Evolutionary conservation across 2,797 vertebrate genomes (phyloP), one percentile per base, ranked within the genome.

Genomic region (Enteromius radiatus): DNA sequence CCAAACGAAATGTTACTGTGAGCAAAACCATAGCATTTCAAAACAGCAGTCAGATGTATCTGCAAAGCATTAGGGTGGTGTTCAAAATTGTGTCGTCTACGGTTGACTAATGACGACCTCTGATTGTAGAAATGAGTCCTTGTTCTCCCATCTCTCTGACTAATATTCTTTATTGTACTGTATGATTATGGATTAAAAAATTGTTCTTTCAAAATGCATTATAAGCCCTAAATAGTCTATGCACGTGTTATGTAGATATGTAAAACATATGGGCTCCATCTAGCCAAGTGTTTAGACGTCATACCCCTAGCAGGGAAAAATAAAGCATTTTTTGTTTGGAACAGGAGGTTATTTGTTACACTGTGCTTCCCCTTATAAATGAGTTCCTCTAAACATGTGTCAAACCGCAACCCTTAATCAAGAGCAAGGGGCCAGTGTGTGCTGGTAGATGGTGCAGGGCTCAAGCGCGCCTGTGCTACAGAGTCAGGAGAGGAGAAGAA

Each of bases 1-100:
- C 87, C 77, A 88, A 89, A 89, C 89, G 84, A 88, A 87, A 69
- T 8, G 87, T 88, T 88, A 81, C 78, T 84, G 81, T 71, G 76
- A 89, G 73, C 76, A 84, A 89, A 92, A 91, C 69, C 79, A 67
- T 52, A 76, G 52, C 38, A n/a, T 15, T 85, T 78, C 83, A 78
- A 88, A 89, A 89, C 81, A 81, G n/a, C 84, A 89, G 75, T 71
- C 83, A 87, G 83, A 56, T 9, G 9, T 73, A 91, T 86, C 86
- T 41, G 82, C 84, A 69, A 4, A 59, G 63, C 80, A 71, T 69
- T n/a, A 74, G 33, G 23, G 36, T 78, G 83, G 80, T 49, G 67
- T 82, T 76, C 52, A 86, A 90, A 83, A 31, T 69, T 54, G 63
- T 64, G 84, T 89, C 79, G 84, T 88, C 85, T 86, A 82, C 78